Conservation (phyloP, 2,113 vertebrate genomes). For the Peromyscus leucopus region DNA sequence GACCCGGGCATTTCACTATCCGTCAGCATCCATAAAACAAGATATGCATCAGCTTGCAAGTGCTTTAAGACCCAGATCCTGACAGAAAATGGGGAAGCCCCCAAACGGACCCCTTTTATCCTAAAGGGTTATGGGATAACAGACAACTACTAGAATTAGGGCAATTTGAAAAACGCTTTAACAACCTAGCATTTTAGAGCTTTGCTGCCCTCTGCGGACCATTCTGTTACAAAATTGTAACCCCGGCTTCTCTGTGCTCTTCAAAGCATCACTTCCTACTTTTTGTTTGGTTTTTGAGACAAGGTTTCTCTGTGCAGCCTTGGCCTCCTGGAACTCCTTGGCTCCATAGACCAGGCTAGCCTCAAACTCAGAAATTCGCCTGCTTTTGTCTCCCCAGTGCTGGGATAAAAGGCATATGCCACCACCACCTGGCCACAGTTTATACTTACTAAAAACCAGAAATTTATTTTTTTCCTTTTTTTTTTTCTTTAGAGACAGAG, state of each 20-base stretch:
- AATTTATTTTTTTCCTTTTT: neutral
- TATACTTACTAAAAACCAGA: neutral
- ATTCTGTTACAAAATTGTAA: neutral
- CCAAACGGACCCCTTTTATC: neutral
- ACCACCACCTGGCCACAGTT: too few relatives aligned
- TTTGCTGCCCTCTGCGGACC: neutral
- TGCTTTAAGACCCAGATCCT: neutral
- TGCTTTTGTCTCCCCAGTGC: too few relatives aligned
- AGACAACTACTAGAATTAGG: neutral
- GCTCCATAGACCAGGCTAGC: too few relatives aligned
- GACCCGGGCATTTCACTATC: neutral
- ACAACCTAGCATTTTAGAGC: neutral
- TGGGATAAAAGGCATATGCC: too few relatives aligned
- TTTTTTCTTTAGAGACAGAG: neutral
- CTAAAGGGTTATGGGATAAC: conserved; percentile 18
- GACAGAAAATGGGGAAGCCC: neutral
- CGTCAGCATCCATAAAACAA: neutral
- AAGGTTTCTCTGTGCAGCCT: too few relatives aligned
- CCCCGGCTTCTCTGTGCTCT: neutral
- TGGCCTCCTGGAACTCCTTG: too few relatives aligned
- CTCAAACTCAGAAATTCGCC: too few relatives aligned
- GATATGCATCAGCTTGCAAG: neutral
- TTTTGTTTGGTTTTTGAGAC: too few relatives aligned
- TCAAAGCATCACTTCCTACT: neutral
- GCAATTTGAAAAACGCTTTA: neutral